Base-by-base conservation (phyloP, 2,113 vertebrate genomes). In the Pangasianodon gigas region DNA sequence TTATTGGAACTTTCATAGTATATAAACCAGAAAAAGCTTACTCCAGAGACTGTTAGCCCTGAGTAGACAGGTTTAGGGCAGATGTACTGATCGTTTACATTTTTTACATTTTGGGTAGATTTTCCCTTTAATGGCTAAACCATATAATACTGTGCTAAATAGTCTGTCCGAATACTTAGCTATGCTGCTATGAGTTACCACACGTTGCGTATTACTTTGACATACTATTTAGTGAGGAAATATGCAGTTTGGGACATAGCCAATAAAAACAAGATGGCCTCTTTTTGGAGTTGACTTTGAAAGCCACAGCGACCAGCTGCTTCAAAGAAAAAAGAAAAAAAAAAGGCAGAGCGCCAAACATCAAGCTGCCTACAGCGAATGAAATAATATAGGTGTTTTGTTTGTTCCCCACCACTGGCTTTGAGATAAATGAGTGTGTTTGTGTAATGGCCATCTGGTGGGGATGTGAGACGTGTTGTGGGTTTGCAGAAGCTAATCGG, bases 371-470 rank as follows among this genome's bases (percentile, higher is more conserved):
- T 97, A 97, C 96, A 96, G 97, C 97, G 97, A 97, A 91, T 97
- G 96, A 97, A 97, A 97, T 97, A 97, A 97, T 96, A 97, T 96
- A 58, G 52, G 74, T 87, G 86, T 96, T 97, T 97, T 97, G 87
- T 97, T 96, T 85, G 88, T 91, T 91, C 96, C 97, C 95, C 97
- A 96, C 96, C 96, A 97, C 96, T 97, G 97, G 96, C 97, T 96
- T 96, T 96, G 96, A 97, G 96, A 97, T 97, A 97, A 96, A 93
- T 91, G 95, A 96, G 96, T 95, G 96, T 96, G 96, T 96, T 97
- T 97, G 97, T 97, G 96, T 96, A 97, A 96, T 95, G 96, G 95
- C 97, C 97, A 97, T 98, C 97, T 97, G 97, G 97, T 97, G 97
- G 97, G 97, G 97, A 97, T 97, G 97, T 97, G 97, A 97, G 97